Evolutionary conservation across 2,888 invertebrate genomes (phyloP).

Genomic region (Xanthorhoe spadicearia): DNA sequence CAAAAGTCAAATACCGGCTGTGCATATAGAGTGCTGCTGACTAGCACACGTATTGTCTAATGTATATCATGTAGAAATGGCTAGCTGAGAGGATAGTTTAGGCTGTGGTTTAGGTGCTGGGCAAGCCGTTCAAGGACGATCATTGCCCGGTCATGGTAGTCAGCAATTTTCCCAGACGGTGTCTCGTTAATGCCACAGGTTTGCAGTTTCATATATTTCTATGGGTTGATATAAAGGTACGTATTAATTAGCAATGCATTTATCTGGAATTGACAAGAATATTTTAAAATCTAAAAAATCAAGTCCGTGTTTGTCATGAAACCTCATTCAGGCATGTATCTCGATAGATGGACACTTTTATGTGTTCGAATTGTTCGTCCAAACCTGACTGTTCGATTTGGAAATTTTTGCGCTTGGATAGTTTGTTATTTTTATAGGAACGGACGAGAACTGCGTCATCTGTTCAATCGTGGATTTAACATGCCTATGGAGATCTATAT

Average conservation of each 20-base stretch:
- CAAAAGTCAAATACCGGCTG: too few species aligned
- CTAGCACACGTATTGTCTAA: too few species aligned
- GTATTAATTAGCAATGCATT: neutral
- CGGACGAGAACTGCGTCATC: conserved; percentile 1
- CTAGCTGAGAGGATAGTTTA: too few species aligned
- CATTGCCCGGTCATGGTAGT: too few species aligned
- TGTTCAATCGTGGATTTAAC: neutral
- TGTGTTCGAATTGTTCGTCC: conserved; percentile 9
- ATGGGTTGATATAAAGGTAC: neutral
- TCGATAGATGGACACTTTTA: conserved; percentile 21
- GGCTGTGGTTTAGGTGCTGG: too few species aligned
- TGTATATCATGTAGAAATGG: too few species aligned
- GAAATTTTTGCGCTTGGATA: conserved; percentile 22
- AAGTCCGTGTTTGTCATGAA: conserved; percentile 43
- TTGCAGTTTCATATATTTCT: too few species aligned
- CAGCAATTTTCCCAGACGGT: too few species aligned
- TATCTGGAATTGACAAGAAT: neutral
- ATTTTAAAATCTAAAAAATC: neutral
- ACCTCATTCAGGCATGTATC: conserved; percentile 47
- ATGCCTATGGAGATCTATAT: neutral
- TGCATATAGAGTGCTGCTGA: too few species aligned
- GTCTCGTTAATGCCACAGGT: too few species aligned
- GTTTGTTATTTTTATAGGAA: conserved; percentile 26
- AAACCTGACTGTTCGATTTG: conserved; percentile 12
- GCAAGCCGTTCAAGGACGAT: too few species aligned